phyloP scores from a whole-genome alignment of 1,140 invertebrate genomes.

The Planococcus citri region DNA sequence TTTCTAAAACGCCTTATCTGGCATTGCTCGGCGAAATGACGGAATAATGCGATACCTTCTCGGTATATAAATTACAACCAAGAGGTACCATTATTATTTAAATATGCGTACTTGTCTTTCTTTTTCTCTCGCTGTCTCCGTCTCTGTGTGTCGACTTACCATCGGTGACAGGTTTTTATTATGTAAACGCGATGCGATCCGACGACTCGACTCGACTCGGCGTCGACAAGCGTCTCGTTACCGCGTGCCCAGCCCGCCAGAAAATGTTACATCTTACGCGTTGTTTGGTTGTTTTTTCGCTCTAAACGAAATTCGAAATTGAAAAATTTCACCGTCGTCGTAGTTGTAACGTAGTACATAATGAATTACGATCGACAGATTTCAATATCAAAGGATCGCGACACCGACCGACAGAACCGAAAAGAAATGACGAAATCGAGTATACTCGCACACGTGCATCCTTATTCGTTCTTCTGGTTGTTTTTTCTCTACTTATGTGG shows the following conservation, averaged over 20 bases:
- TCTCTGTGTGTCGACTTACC: too few relatives aligned
- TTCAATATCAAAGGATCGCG: slow-evolving; percentile 1
- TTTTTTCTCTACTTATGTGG: too few relatives aligned
- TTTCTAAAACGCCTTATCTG: neutral
- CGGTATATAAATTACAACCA: neutral
- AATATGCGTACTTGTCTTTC: slow-evolving; percentile 1
- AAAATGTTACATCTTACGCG: neutral
- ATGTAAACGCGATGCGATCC: neutral
- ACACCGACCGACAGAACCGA: neutral
- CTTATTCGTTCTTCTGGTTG: too few relatives aligned
- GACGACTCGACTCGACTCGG: too few relatives aligned
- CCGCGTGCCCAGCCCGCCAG: neutral
- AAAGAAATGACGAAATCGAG: too few relatives aligned
- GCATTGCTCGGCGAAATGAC: neutral
- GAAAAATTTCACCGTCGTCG: neutral
- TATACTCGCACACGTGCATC: too few relatives aligned
- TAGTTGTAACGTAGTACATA: too few relatives aligned
- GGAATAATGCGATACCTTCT: neutral
- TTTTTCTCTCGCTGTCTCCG: too few relatives aligned
- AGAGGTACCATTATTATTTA: slow-evolving; percentile 1
- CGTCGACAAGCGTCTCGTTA: neutral
- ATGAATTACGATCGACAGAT: slow-evolving; percentile 2
- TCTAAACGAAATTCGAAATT: neutral
- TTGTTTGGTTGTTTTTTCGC: neutral
- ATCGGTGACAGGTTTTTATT: slow-evolving; percentile 1